phyloP scores from a whole-genome alignment of 2,888 invertebrate species.

The Tachystola acroxantha region DNA sequence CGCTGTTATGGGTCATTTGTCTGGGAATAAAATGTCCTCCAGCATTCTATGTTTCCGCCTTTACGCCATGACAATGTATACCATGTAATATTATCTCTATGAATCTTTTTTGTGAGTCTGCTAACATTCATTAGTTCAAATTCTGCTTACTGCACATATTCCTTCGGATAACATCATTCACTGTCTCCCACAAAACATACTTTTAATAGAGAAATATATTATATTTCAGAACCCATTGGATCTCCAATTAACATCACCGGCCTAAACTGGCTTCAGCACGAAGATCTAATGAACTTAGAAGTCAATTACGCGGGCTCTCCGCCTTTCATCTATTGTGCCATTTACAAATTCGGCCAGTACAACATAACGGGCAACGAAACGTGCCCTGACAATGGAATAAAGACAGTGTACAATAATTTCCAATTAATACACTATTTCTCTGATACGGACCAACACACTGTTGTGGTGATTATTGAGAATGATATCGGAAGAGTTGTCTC shows the following conservation, averaged over 20 bases:
- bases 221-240: conserved; percentile 82
- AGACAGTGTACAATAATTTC: conserved; percentile 77
- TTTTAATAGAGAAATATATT: no score
- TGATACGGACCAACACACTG: conserved; percentile 83
- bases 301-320: conserved; percentile 87
- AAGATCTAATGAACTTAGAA: conserved; percentile 84
- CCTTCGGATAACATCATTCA: no score
- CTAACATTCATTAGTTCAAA: no score
- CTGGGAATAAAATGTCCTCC: no score
- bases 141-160: no score
- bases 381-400: conserved; percentile 59
- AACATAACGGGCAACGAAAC: conserved; percentile 89
- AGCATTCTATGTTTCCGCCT: no score
- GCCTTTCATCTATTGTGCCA: conserved; percentile 84
- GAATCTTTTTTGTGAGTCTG: no score
- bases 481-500: conserved; percentile 84
- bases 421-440: conserved; percentile 83
- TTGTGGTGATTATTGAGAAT: conserved; percentile 88
- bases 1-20: no score
- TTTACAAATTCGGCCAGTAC: conserved; percentile 80
- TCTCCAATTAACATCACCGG: conserved; percentile 83
- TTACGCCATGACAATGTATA: no score
- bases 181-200: no score
- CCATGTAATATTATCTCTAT: no score
- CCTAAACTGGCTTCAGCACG: conserved; percentile 89